Evolutionary conservation across 2,113 vertebrate genomes (phyloP).

Genomic region (Leptobrachium ailaonicum): DNA sequence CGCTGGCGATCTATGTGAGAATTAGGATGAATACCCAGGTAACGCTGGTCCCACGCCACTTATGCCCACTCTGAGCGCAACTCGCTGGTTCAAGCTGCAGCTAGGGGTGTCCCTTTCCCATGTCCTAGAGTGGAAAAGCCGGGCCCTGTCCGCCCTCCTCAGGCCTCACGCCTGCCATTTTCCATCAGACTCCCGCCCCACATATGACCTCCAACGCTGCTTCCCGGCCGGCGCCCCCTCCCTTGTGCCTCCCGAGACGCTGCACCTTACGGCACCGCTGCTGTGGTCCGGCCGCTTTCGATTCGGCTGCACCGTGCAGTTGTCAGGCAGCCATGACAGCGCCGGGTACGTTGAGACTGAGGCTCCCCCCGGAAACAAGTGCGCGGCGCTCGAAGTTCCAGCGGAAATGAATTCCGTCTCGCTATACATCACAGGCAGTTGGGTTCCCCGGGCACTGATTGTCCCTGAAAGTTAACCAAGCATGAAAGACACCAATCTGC

Average conservation of each 20-base stretch:
- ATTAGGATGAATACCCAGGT: too few species aligned
- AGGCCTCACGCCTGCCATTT: not conserved
- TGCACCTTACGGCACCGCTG: conserved; percentile 21
- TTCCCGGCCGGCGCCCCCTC: not conserved
- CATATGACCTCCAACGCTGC: not conserved
- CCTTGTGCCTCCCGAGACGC: not conserved
- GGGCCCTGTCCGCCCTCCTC: not conserved
- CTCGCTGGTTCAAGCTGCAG: too few species aligned
- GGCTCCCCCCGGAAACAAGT: conserved; percentile 34
- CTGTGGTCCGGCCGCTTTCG: conserved; percentile 8
- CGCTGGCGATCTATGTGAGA: too few species aligned
- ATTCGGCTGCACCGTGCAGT: conserved; percentile 29
- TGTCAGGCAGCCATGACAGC: conserved; percentile 48
- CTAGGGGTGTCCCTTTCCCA: not conserved
- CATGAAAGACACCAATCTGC: too few species aligned
- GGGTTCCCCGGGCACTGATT: too few species aligned
- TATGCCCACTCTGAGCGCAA: too few species aligned
- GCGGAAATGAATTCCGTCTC: not conserved
- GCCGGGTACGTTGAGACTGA: conserved; percentile 17
- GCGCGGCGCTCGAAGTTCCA: conserved; percentile 1
- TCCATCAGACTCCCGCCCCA: not conserved
- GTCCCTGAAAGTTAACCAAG: too few species aligned
- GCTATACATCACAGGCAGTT: too few species aligned
- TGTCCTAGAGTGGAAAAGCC: not conserved
- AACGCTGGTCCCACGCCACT: too few species aligned